Evolutionary conservation across 2,113 vertebrate genomes (phyloP), one percentile per base, ranked within the genome.

Genomic region (Poicephalus gulielmi): DNA sequence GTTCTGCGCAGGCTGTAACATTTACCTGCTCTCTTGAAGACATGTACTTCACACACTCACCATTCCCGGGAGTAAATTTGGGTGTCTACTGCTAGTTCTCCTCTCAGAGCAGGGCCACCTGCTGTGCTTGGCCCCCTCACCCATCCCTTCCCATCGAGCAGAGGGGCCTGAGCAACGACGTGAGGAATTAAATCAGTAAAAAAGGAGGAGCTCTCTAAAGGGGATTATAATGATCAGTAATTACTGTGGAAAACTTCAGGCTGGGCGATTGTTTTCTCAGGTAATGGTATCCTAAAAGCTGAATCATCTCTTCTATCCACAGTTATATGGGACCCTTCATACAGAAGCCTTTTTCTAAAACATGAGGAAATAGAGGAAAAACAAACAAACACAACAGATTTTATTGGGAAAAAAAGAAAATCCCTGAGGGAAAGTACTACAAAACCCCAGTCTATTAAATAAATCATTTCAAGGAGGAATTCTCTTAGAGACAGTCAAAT

Each of bases 151-250:
- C 11, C 17, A 4, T 2, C 3, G 4, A 23, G 5, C 5, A 14
- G 12, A 20, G 33, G 0, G 0, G 10, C 22, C 10, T 13, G 5
- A 16, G 13, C 9, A 6, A 35, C 0, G 1, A 3, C 30, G 6
- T 22, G 15, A 31, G 13, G 1, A 25, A 46, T 17, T n/a, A 46
- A 79, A 41, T 20, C 2, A 23, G 44, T 44, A 24, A 35, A 60
- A 33, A 53, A 23, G 2, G 3, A 55, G 2, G 8, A 17, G 4
- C 6, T 76, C 20, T 73, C 7, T 57, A 22, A 69, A 8, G 7
- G 5, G 7, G 1, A 7, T 49, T 63, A 15, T 17, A 43, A 46
- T 8, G 8, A 67, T 7, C 19, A 74, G 22, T 41, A 77, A 73
- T 44, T 73, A 27, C 30, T 25, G 13, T 62, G 18, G 30, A 47